A percentile compares a stretch with the other conserved stretches of the same genome.
Evolutionary conservation across 2,888 invertebrate genomes (phyloP).

Genomic region (Epiblema foenella): DNA sequence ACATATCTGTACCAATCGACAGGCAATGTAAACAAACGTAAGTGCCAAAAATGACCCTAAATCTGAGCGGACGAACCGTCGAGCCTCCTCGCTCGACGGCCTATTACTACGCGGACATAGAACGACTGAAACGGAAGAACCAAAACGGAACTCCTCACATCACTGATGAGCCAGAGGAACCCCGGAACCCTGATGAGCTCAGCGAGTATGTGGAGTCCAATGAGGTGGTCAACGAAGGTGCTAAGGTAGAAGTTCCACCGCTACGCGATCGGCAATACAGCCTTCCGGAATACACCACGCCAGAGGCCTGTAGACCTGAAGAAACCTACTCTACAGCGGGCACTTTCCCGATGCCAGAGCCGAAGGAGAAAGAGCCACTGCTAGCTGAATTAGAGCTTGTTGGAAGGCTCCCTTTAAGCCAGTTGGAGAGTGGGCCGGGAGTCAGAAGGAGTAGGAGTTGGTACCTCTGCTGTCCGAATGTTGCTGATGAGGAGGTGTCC

Average conservation of each 20-base stretch:
- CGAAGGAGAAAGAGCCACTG: constrained; percentile 76
- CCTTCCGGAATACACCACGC: constrained; percentile 67
- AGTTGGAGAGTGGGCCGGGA: constrained; percentile 66
- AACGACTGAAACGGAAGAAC: constrained; percentile 79
- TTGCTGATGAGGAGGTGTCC: constrained; percentile 73
- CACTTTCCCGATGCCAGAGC: constrained; percentile 79
- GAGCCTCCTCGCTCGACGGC: constrained; percentile 86
- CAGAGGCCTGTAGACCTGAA: constrained; percentile 53
- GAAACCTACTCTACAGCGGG: constrained; percentile 81
- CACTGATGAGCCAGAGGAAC: constrained; percentile 46
- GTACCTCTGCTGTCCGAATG: constrained; percentile 84
- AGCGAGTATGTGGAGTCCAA: constrained; percentile 74
- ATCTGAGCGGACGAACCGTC: constrained; percentile 68
- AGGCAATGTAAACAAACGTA: constrained; percentile 22
- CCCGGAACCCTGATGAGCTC: constrained; percentile 77
- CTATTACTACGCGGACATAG: constrained; percentile 85
- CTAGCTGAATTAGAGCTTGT: constrained; percentile 75
- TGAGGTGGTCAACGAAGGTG: constrained; percentile 71
- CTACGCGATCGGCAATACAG: constrained; percentile 69
- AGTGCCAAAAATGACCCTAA: constrained; percentile 51
- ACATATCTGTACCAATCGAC: neutral
- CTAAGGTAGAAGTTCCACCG: constrained; percentile 69
- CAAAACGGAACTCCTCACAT: constrained; percentile 44
- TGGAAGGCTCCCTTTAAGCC: constrained; percentile 70
- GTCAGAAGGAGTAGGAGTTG: constrained; percentile 85